These are phyloP conservation scores for Crepidodera aurea DNA, from an alignment of 2,888 invertebrate species.

Conservation along the genomic window DNA sequence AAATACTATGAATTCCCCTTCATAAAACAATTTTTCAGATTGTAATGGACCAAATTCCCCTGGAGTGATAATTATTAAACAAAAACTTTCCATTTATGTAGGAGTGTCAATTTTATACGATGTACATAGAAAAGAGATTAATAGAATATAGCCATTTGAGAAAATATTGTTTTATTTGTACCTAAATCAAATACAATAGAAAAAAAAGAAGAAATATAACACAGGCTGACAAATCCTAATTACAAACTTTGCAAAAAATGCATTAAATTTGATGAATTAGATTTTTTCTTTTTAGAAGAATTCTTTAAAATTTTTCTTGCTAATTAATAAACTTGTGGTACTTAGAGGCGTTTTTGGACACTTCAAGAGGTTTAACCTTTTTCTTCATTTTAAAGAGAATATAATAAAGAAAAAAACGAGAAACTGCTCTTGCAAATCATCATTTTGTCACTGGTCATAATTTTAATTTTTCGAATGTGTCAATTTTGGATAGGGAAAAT, in stretches of 20 bases:
- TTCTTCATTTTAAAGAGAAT: slow-evolving; percentile 15
- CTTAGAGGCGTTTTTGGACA: background rate
- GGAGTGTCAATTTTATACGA: slow-evolving; percentile 3
- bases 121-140: background rate
- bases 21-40: slow-evolving; percentile 74
- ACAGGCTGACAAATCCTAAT: no score
- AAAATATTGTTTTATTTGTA: background rate
- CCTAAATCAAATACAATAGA: no score
- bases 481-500: no score
- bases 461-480: no score
- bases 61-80: slow-evolving; percentile 64
- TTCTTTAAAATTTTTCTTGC: slow-evolving; percentile 1
- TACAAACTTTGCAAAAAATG: slow-evolving; percentile 19
- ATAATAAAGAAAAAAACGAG: no score
- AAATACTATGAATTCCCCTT: no score
- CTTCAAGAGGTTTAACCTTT: background rate
- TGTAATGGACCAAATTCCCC: slow-evolving; percentile 76
- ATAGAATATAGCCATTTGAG: background rate
- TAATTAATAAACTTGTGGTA: background rate
- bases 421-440: no score
- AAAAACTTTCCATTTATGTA: slow-evolving; percentile 5
- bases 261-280: slow-evolving; percentile 15
- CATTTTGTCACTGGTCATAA: no score
- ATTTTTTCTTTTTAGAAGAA: slow-evolving; percentile 11
- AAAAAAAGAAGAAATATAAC: no score